These are phyloP conservation scores for Apostichopus californicus DNA, from an alignment of 35 echinoderm and acorn worm genomes.

Conservation along the genomic window DNA sequence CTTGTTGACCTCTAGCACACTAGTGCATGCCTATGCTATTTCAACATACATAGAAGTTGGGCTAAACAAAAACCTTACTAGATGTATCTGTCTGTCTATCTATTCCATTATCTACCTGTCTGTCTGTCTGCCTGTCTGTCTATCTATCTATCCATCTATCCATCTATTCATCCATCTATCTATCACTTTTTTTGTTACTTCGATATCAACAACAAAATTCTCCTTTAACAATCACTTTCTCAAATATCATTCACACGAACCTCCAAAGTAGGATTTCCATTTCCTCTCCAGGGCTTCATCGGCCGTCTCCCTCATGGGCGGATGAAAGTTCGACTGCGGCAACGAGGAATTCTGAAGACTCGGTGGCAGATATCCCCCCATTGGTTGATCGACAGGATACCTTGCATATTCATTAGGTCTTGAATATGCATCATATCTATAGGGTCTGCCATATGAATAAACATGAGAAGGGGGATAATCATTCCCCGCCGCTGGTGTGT, in stretches of 20 bases:
- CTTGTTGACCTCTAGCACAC: too few species aligned
- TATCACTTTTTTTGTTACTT: too few species aligned
- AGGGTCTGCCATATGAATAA: not conserved
- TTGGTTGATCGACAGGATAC: conserved; percentile 19
- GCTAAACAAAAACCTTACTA: too few species aligned
- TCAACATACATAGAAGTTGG: too few species aligned
- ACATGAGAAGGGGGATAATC: not conserved
- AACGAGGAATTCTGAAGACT: not conserved
- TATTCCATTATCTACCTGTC: too few species aligned
- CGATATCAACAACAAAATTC: too few species aligned
- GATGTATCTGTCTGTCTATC: too few species aligned
- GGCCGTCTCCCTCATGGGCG: conserved; percentile 8
- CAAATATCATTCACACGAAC: not conserved
- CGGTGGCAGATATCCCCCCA: not conserved
- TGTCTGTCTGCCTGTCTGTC: too few species aligned
- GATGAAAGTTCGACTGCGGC: not conserved
- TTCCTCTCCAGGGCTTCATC: conserved; percentile 61
- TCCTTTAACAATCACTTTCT: too few species aligned
- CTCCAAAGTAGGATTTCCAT: conserved; percentile 68
- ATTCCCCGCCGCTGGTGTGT: not conserved
- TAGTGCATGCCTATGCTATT: too few species aligned
- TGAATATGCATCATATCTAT: conserved; percentile 13
- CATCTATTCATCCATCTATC: too few species aligned
- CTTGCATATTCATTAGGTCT: conserved; percentile 8
- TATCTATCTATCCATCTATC: too few species aligned